Base-by-base conservation (phyloP, 1,140 invertebrate genomes). In the Tetramorium alpestre region DNA sequence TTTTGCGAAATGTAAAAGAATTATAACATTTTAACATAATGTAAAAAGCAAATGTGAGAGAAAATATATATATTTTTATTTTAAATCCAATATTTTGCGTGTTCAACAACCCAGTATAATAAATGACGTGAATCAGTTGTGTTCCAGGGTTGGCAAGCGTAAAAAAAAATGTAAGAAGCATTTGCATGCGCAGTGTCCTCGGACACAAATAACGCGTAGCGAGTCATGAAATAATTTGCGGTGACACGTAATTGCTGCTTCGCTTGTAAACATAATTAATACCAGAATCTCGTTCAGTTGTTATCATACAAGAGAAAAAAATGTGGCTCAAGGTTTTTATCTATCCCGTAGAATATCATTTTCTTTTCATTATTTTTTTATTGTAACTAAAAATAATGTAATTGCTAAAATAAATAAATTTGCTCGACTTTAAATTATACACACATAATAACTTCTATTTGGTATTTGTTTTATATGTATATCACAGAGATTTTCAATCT, bases 261-360 rank as follows among this genome's bases (percentile, higher is more conserved):
- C 44, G 33, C 33, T 69, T 54, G 77, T 69, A 80, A 80, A 80
- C 76, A 78, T 13, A 41, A 69, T 80, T 80, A 80, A 25, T 80
- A 69, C 38, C 33, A 13, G n/a, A 54, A 38, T 80, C 28, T 67
- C 60, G 54, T 76, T 60, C 7, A 2, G 47, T 60, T 25, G 62
- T 67, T 78, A 51, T 64, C 44, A 18, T 2, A 10, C n/a, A 51
- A 54, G n/a, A 54, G 47, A 47, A 47, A 69, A 67, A 65, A 62
- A 25, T 28, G 8, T 13, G 47, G 2, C 11, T 25, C 18, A 44
- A 62, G 41, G 28, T 38, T n/a, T 10, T 76, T 28, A n/a, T 6
- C 18, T 18, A 2, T 22, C 6, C 22, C 10, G 4, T 25, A 11
- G 13, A 41, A 41, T 33, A 75, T 3, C 0, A 16, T 5, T 4